These are phyloP conservation scores for Coracias cyanogaster DNA, from an alignment of 2,797 vertebrate species.

Conservation along the genomic window DNA sequence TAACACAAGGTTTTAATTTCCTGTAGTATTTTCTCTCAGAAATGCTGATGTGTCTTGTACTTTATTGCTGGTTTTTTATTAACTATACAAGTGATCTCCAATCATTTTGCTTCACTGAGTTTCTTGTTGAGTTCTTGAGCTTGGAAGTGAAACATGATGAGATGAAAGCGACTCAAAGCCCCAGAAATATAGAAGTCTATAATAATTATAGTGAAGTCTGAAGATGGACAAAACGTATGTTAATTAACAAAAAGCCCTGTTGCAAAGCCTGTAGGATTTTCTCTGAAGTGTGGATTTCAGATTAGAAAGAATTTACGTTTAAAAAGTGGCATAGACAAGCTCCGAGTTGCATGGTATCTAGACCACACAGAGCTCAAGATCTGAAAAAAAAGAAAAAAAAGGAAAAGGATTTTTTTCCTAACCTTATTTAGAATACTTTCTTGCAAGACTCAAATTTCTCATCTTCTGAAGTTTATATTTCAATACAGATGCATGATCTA, in stretches of 20 bases:
- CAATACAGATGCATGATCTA: neutral
- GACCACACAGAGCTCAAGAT: constrained; percentile 33
- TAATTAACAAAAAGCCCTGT: constrained; percentile 21
- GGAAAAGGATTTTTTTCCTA: neutral
- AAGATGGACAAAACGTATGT: constrained; percentile 24
- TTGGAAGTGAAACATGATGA: neutral
- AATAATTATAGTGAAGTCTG: neutral
- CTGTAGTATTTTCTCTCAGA: constrained; percentile 46
- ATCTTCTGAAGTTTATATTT: neutral
- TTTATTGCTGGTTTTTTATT: constrained; percentile 32
- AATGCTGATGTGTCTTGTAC: constrained; percentile 30
- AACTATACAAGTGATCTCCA: constrained; percentile 5
- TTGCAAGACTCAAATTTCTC: neutral
- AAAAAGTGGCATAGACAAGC: neutral
- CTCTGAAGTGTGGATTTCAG: constrained; percentile 36
- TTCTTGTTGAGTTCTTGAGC: constrained; percentile 21
- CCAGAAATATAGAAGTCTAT: neutral
- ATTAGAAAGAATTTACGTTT: constrained; percentile 23
- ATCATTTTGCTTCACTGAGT: constrained; percentile 29
- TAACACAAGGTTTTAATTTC: constrained; percentile 66
- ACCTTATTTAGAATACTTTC: neutral
- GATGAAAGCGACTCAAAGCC: constrained; percentile 26
- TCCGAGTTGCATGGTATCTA: neutral
- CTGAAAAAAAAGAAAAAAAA: neutral
- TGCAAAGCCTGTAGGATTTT: constrained; percentile 47